Evolutionary conservation across 2,113 vertebrate species (phyloP).

Genomic region (Phaetusa simplex): DNA sequence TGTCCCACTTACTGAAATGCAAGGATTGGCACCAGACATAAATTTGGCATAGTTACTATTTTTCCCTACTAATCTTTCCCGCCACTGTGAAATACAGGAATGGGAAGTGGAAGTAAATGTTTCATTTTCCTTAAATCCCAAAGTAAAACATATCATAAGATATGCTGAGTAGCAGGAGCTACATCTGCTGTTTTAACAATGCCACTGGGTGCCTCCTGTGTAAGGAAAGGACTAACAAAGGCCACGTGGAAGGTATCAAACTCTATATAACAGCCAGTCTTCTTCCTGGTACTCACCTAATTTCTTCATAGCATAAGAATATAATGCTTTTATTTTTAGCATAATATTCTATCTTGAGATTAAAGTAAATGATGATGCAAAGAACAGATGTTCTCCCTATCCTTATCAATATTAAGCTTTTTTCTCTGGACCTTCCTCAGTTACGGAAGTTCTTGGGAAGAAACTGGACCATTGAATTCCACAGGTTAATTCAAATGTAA

Average conservation of each 20-base stretch:
- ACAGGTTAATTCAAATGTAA: not conserved
- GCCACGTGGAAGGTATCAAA: not conserved
- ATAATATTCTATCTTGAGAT: not conserved
- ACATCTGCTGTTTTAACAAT: not conserved
- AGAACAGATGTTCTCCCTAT: not conserved
- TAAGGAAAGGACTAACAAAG: not conserved
- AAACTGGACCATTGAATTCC: not conserved
- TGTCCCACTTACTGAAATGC: not conserved
- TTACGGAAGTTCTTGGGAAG: not conserved
- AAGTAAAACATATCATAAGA: not conserved
- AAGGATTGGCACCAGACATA: not conserved
- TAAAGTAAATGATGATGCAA: not conserved
- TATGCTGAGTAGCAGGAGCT: not conserved
- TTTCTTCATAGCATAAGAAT: not conserved
- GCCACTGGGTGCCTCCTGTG: not conserved
- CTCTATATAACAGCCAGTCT: not conserved
- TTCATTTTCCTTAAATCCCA: not conserved
- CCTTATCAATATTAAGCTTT: not conserved
- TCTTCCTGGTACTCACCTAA: not conserved
- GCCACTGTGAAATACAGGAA: not conserved
- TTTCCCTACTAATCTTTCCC: not conserved
- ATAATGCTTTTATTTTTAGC: not conserved
- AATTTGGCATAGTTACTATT: not conserved
- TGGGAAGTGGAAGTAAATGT: not conserved
- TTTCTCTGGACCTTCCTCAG: not conserved